A percentile compares a stretch with the other conserved stretches of the same genome.
Evolutionary conservation across 2,113 vertebrate species (phyloP).

Genomic region (Sigmodon hispidus): DNA sequence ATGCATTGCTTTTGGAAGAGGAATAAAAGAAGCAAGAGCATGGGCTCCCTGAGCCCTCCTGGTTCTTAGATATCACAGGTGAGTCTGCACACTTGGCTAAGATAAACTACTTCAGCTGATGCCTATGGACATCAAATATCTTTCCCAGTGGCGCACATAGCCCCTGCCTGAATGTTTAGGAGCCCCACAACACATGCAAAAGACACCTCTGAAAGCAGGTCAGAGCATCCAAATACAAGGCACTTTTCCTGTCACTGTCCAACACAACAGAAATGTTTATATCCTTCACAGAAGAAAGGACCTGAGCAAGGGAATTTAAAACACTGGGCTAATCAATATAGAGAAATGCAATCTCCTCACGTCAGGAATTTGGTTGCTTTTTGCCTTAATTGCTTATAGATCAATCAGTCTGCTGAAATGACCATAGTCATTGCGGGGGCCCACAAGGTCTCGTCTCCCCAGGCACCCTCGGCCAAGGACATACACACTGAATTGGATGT

Average conservation of each 20-base stretch:
- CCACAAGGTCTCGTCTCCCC: background rate
- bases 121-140: background rate
- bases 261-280: background rate
- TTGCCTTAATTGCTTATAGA: background rate
- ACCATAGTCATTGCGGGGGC: background rate
- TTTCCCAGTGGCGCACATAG: background rate
- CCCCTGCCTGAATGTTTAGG: background rate
- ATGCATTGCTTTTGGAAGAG: background rate
- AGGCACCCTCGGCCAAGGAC: background rate
- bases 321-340: conserved; percentile 9
- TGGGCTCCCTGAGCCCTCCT: too few relatives aligned
- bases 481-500: background rate
- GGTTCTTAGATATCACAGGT: background rate
- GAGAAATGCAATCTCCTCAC: conserved; percentile 15
- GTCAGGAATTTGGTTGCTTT: conserved; percentile 25
- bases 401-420: background rate
- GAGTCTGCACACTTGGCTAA: background rate
- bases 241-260: background rate
- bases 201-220: background rate
- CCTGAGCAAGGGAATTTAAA: background rate
- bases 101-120: background rate
- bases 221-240: background rate
- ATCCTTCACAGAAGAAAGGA: background rate
- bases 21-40: background rate
- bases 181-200: background rate